phyloP scores from a whole-genome alignment of 2,888 invertebrate genomes.

The Cantharis lateralis region DNA sequence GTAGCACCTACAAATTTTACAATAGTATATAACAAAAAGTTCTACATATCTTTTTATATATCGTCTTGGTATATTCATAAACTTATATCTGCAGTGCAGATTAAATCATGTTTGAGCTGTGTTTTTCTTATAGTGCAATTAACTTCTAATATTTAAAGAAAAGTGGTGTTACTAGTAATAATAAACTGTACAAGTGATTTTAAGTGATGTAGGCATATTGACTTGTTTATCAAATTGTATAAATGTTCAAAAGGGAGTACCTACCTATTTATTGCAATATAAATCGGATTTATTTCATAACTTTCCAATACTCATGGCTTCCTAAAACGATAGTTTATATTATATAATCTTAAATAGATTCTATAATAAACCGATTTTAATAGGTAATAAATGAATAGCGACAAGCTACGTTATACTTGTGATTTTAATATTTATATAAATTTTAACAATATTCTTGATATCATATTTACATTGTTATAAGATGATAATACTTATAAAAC shows the following conservation, averaged over 20 bases:
- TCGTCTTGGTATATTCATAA: slow-evolving; percentile 2
- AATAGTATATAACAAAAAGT: slow-evolving; percentile 20
- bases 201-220: neutral
- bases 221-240: neutral
- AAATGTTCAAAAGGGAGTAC: neutral
- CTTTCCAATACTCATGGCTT: neutral
- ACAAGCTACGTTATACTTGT: slow-evolving; percentile 1
- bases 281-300: slow-evolving; percentile 1
- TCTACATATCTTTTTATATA: slow-evolving; percentile 12
- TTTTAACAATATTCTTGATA: slow-evolving; percentile 24
- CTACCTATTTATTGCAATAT: neutral
- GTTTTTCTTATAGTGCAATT: slow-evolving; percentile 26
- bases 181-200: neutral
- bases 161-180: neutral
- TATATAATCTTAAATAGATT: neutral
- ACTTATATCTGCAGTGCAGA: slow-evolving; percentile 33
- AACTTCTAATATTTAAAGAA: neutral
- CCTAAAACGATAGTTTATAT: neutral
- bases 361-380: neutral
- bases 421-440: slow-evolving; percentile 11
- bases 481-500: neutral
- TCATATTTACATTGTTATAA: slow-evolving; percentile 16
- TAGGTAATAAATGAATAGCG: neutral
- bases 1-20: slow-evolving; percentile 19
- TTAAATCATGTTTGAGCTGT: slow-evolving; percentile 20